A percentile compares a stretch with the other conserved stretches of the same genome.
phyloP scores from a whole-genome alignment of 2,797 vertebrate genomes.

The Cryptoblepharus egeriae region DNA sequence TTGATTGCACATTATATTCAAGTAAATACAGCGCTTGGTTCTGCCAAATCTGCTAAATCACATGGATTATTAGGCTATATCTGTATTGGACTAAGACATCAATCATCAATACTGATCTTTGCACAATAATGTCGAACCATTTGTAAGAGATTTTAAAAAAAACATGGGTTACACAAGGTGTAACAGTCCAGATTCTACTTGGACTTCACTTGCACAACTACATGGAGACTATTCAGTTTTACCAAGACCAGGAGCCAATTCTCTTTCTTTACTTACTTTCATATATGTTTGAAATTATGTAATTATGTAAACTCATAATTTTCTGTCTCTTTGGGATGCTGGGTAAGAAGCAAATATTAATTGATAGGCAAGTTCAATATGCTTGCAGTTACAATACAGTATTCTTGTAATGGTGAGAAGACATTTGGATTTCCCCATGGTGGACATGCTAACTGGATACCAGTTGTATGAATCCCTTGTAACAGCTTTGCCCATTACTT shows the following conservation, averaged over 20 bases:
- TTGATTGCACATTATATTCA: too few species aligned
- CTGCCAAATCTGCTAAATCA: neutral
- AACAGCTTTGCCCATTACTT: neutral
- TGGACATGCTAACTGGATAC: neutral
- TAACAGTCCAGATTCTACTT: neutral
- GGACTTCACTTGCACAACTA: neutral
- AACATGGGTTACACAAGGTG: neutral
- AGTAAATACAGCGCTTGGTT: too few species aligned
- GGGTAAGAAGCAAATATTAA: neutral
- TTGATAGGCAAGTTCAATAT: neutral
- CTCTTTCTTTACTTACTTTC: neutral
- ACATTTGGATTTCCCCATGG: neutral
- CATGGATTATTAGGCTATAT: neutral
- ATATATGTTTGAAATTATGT: neutral
- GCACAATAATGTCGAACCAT: neutral
- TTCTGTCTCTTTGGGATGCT: neutral
- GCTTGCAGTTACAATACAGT: too few species aligned
- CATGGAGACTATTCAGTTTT: neutral
- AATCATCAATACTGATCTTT: neutral
- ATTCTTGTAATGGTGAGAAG: neutral
- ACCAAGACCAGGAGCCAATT: neutral
- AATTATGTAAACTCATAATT: too few species aligned
- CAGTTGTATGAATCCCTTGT: neutral
- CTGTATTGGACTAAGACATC: neutral
- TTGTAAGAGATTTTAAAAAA: neutral